Conservation (phyloP, 92 coral and sea anemone species). For the Paragorgia papillata region DNA sequence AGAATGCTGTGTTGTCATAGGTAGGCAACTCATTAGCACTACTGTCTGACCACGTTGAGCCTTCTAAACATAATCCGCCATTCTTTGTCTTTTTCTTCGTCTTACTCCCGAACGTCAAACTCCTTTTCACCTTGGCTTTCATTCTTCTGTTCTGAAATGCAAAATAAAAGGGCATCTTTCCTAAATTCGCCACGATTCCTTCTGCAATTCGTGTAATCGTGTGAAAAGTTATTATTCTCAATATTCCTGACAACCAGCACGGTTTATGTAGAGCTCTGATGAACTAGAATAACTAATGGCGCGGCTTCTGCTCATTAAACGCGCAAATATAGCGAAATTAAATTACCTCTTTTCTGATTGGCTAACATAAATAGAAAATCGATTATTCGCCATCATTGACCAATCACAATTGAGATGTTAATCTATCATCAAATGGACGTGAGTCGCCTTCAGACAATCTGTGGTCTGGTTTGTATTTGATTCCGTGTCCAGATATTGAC, state of each 20-base stretch:
- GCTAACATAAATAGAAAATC: neutral
- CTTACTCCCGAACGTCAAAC: constrained; percentile 26
- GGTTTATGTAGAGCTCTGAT: constrained; percentile 1
- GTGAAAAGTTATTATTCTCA: neutral
- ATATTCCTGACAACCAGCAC: neutral
- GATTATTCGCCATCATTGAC: neutral
- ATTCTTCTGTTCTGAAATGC: constrained; percentile 35
- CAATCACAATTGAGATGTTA: constrained; percentile 23
- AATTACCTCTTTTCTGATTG: constrained; percentile 3
- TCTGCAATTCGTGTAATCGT: neutral
- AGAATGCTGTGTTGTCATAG: constrained; percentile 6
- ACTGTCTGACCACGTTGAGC: constrained; percentile 12
- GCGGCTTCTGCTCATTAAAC: constrained; percentile 19
- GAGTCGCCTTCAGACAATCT: neutral
- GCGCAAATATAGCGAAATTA: constrained; percentile 22
- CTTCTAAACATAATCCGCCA: constrained; percentile 4
- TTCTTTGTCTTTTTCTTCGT: constrained; percentile 12
- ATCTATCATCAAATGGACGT: neutral
- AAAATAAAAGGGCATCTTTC: constrained; percentile 43
- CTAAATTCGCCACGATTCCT: neutral
- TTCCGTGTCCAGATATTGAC: neutral
- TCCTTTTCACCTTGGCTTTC: constrained; percentile 24
- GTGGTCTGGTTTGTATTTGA: no score
- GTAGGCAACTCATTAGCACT: constrained; percentile 31
- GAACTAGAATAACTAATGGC: constrained; percentile 35